A percentile compares a stretch with the other conserved stretches of the same genome.
Evolutionary conservation across 2,113 vertebrate species (phyloP).

Genomic region (Danio rerio): DNA sequence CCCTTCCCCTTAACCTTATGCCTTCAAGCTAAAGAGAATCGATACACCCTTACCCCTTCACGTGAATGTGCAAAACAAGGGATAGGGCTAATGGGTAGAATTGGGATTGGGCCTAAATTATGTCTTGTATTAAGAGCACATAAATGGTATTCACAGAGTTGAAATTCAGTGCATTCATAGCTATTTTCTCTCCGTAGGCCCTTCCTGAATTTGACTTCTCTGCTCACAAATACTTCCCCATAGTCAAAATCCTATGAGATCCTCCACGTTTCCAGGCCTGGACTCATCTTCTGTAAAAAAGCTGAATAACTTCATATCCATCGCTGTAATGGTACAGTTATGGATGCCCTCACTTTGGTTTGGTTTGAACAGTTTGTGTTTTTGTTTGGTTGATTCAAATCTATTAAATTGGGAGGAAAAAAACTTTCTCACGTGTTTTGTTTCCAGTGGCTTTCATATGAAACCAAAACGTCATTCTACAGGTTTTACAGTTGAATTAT

Average conservation of each 20-base stretch:
- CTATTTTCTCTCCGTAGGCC: slow-evolving; percentile 21
- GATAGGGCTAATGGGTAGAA: no score
- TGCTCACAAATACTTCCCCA: slow-evolving; percentile 96
- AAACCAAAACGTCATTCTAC: neutral
- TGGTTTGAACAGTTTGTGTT: neutral
- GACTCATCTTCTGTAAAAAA: neutral
- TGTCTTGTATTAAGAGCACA: neutral
- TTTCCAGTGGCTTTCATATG: neutral
- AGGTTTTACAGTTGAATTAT: neutral
- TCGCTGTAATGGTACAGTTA: neutral
- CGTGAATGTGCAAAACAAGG: no score
- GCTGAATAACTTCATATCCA: neutral
- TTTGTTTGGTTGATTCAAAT: neutral
- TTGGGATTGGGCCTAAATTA: no score
- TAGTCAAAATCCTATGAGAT: slow-evolving; percentile 94
- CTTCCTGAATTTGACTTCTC: slow-evolving; percentile 96
- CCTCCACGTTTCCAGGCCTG: neutral
- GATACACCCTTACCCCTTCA: no score
- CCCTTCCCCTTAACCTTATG: no score
- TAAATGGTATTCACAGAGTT: neutral
- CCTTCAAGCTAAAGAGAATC: no score
- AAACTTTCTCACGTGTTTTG: neutral
- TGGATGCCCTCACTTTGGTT: neutral
- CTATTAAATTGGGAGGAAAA: neutral
- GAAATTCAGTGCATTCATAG: neutral